A percentile compares a stretch with the other conserved stretches of the same genome.
Evolutionary conservation across 2,888 invertebrate genomes (phyloP).

Genomic region (Acleris holmiana): DNA sequence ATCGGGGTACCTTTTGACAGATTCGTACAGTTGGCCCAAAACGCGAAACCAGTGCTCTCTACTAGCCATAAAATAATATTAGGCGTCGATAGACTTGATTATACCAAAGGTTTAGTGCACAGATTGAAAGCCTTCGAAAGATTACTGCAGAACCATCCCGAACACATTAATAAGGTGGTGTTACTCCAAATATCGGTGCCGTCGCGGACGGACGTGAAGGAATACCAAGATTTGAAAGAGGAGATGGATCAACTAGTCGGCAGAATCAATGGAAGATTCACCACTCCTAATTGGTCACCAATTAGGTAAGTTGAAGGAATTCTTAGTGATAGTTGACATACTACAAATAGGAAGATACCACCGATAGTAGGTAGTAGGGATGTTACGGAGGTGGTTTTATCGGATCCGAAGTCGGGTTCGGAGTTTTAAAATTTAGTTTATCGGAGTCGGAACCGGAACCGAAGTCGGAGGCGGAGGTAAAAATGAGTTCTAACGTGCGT

Average conservation of each 20-base stretch:
- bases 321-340: not conserved
- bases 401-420: too few relatives aligned
- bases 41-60: constrained; percentile 87
- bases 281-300: constrained; percentile 96
- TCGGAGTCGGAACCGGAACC: too few relatives aligned
- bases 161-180: constrained; percentile 92
- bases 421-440: too few relatives aligned
- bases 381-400: too few relatives aligned
- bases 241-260: constrained; percentile 96
- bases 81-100: constrained; percentile 95
- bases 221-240: constrained; percentile 95
- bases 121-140: constrained; percentile 92
- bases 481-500: too few relatives aligned
- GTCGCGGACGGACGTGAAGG: constrained; percentile 94
- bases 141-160: constrained; percentile 92
- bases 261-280: constrained; percentile 94
- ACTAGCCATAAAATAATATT: constrained; percentile 92
- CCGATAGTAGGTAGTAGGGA: too few relatives aligned
- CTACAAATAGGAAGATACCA: too few relatives aligned
- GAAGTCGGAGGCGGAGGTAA: too few relatives aligned
- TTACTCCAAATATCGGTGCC: constrained; percentile 94
- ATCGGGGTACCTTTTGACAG: constrained; percentile 95
- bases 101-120: constrained; percentile 95
- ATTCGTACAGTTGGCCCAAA: constrained; percentile 91
- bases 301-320: constrained; percentile 80